Conservation (phyloP, 2,888 invertebrate species). For the Hecatera dysodea region DNA sequence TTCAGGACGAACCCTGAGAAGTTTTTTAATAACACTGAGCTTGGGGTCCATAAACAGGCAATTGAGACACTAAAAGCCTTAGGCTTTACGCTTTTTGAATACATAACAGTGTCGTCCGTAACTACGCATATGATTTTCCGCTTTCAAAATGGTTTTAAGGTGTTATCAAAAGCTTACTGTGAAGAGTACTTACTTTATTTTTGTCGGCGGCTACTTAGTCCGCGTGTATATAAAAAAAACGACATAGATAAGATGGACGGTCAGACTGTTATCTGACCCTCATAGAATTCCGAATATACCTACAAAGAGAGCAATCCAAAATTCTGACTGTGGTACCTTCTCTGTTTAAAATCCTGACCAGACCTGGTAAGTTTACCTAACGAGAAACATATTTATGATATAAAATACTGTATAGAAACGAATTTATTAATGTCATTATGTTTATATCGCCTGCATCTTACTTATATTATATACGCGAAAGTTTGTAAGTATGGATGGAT, state of each 20-base stretch:
- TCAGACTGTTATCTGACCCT: no score
- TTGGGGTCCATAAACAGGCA: constrained; percentile 47
- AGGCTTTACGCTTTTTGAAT: constrained; percentile 40
- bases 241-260: no score
- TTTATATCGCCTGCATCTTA: no score
- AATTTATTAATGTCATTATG: no score
- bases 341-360: no score
- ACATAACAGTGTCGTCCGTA: constrained; percentile 21
- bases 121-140: constrained; percentile 30
- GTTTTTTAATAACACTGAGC: constrained; percentile 52
- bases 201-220: neutral
- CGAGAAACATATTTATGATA: neutral
- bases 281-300: no score
- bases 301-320: no score
- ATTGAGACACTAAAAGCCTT: constrained; percentile 48
- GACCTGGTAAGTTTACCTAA: no score
- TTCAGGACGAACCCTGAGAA: constrained; percentile 19
- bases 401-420: no score
- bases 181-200: neutral
- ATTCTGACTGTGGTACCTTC: no score
- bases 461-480: no score
- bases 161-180: neutral
- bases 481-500: no score
- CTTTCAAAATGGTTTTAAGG: constrained; percentile 24
- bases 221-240: neutral